A percentile compares a stretch with the other conserved stretches of the same genome.
Conservation (phyloP, 1,140 invertebrate species). For the Lutraria rhynchaena region DNA sequence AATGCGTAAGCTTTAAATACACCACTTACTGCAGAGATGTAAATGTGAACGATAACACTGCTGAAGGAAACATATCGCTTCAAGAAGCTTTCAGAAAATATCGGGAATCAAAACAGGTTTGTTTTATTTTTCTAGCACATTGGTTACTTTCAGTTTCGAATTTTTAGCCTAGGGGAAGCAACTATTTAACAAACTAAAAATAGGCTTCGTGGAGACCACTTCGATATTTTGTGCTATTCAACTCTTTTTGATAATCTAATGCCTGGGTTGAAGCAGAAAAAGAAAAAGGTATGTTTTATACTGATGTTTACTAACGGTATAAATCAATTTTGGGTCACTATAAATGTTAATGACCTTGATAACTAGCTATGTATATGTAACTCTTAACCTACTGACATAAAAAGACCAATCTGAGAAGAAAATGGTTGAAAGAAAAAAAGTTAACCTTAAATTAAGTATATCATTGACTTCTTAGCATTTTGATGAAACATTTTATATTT, state of each 20-base stretch:
- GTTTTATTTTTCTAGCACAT: conserved; percentile 4
- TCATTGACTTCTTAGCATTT: too few species aligned
- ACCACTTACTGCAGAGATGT: not conserved
- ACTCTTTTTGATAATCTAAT: not conserved
- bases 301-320: too few species aligned
- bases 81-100: conserved; percentile 38
- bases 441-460: too few species aligned
- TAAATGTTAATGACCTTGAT: not conserved
- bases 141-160: conserved; percentile 40
- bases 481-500: too few species aligned
- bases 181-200: conserved; percentile 20
- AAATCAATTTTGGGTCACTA: not conserved
- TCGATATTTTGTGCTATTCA: not conserved
- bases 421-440: too few species aligned
- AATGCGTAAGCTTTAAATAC: conserved; percentile 19
- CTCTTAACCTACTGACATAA: not conserved
- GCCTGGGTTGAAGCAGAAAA: conserved; percentile 44
- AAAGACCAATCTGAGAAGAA: too few species aligned
- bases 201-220: conserved; percentile 2
- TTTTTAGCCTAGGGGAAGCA: conserved; percentile 38
- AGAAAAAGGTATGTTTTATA: conserved; percentile 47
- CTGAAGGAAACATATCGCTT: conserved; percentile 23
- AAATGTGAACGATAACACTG: not conserved
- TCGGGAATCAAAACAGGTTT: conserved; percentile 46
- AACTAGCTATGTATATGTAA: not conserved